Percentiles rank a stretch among this genome's conserved stretches.
phyloP scores from a whole-genome alignment of 2,797 vertebrate species.

The Coregonus sp. region DNA sequence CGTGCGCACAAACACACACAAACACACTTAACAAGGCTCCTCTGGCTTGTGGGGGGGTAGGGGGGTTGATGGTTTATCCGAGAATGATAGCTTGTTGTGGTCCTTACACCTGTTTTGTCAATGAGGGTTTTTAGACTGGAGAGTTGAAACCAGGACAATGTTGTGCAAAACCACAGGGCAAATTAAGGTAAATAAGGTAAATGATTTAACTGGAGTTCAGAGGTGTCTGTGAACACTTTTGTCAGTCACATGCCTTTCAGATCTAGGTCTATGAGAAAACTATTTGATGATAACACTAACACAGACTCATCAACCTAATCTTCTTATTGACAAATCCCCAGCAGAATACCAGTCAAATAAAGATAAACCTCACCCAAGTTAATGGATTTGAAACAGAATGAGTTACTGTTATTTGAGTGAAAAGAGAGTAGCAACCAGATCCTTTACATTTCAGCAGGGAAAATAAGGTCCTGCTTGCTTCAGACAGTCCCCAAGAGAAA shows the following conservation, averaged over 20 bases:
- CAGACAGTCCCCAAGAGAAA: constrained; percentile 57
- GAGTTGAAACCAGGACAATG: neutral
- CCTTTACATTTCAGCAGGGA: constrained; percentile 63
- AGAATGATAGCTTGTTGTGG: neutral
- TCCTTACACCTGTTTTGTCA: neutral
- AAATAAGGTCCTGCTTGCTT: constrained; percentile 54
- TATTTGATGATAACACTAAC: neutral
- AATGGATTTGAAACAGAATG: neutral
- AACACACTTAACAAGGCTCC: neutral
- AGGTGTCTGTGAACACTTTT: neutral
- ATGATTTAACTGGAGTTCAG: neutral
- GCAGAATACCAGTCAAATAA: neutral
- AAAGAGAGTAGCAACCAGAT: constrained; percentile 49
- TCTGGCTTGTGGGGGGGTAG: neutral
- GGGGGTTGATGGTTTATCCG: neutral
- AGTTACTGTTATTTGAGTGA: neutral
- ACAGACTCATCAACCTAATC: neutral
- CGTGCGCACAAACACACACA: too few species aligned
- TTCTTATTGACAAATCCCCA: neutral
- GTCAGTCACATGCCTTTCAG: neutral
- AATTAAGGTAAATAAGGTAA: neutral
- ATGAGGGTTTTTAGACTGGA: neutral
- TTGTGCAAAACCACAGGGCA: neutral
- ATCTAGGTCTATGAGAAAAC: neutral
- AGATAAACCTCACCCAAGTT: neutral